Percentiles rank a stretch among this genome's conserved stretches.
phyloP scores from a whole-genome alignment of 2,888 invertebrate genomes.

The Doris montereyensis region DNA sequence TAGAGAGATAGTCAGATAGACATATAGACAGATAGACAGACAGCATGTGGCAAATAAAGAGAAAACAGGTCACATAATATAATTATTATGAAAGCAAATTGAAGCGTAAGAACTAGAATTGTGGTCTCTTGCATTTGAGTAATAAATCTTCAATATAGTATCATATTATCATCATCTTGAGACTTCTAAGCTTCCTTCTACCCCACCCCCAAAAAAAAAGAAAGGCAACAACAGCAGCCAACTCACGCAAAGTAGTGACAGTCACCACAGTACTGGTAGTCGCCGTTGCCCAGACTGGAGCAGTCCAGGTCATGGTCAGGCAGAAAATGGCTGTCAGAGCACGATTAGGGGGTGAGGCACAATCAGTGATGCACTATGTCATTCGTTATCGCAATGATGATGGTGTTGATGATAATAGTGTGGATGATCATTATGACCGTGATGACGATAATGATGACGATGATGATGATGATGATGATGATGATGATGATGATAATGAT shows the following conservation, averaged over 20 bases:
- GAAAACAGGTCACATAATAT: too few species aligned
- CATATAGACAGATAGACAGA: neutral
- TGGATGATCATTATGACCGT: neutral
- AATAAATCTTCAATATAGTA: too few species aligned
- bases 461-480: neutral
- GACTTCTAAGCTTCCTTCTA: too few species aligned
- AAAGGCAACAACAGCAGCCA: neutral
- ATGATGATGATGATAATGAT: neutral
- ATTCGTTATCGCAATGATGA: neutral
- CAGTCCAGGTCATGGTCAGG: slow-evolving; percentile 49
- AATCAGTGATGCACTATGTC: neutral
- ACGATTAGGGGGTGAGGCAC: too few species aligned
- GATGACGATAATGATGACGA: neutral
- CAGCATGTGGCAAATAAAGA: neutral
- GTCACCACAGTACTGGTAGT: slow-evolving; percentile 55
- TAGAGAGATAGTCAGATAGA: neutral
- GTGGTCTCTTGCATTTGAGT: too few species aligned
- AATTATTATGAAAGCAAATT: too few species aligned
- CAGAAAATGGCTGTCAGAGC: slow-evolving; percentile 45
- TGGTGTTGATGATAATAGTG: neutral
- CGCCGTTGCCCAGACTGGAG: slow-evolving; percentile 76
- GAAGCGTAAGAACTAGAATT: too few species aligned
- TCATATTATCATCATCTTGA: too few species aligned
- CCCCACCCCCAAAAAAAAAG: too few species aligned
- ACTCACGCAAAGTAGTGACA: slow-evolving; percentile 52